Evolutionary conservation across 1,140 invertebrate genomes (phyloP).

Genomic region (Drosophila subobscura): DNA sequence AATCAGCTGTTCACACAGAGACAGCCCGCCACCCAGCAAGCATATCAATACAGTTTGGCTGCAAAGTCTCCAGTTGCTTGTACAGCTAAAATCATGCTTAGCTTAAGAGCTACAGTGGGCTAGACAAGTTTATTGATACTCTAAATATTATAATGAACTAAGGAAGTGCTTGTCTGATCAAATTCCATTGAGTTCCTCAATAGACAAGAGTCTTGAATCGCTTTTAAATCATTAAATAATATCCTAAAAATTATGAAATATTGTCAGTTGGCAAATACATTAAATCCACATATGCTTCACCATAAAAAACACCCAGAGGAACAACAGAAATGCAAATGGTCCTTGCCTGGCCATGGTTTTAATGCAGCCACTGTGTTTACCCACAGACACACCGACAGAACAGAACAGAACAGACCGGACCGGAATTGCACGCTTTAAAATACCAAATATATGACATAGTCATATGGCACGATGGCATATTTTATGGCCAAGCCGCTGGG

Average conservation of each 20-base stretch:
- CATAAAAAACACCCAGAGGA: too few relatives aligned
- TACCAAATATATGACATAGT: constrained; percentile 20
- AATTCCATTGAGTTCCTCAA: too few relatives aligned
- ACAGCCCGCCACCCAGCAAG: constrained; percentile 4
- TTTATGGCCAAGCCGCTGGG: constrained; percentile 20
- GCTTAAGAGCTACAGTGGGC: constrained; percentile 8
- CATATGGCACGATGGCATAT: constrained; percentile 18
- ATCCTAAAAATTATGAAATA: too few relatives aligned
- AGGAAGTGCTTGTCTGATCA: too few relatives aligned
- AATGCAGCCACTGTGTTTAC: constrained; percentile 10
- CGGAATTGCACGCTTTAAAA: constrained; percentile 33
- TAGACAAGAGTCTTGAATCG: too few relatives aligned
- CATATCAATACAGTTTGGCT: constrained; percentile 34
- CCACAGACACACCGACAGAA: constrained; percentile 4
- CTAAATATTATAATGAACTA: not conserved
- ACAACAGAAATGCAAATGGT: too few relatives aligned
- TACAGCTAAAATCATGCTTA: too few relatives aligned
- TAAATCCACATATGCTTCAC: too few relatives aligned
- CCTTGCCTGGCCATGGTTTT: constrained; percentile 9
- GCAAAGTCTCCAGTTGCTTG: too few relatives aligned
- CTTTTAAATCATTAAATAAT: too few relatives aligned
- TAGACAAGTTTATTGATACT: not conserved
- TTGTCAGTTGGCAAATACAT: too few relatives aligned
- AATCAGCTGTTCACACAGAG: constrained; percentile 31
- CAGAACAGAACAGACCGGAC: constrained; percentile 4